These are phyloP conservation scores for Heliconius hewitsoni DNA, from an alignment of 1,140 invertebrate genomes.

Conservation along the genomic window DNA sequence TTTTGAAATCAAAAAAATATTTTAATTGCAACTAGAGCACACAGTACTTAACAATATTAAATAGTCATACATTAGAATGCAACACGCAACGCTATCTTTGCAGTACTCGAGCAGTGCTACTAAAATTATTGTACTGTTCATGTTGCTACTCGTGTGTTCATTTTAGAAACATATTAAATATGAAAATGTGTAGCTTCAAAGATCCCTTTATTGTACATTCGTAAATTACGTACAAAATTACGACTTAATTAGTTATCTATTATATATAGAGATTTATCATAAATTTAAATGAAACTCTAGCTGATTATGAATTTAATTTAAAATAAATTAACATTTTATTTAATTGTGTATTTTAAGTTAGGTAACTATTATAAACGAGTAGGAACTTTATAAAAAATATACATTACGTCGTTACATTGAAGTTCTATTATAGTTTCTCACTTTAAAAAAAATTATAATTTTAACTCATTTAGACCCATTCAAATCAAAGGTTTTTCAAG, in stretches of 20 bases:
- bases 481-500: too few species aligned
- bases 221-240: not conserved
- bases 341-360: too few species aligned
- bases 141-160: not conserved
- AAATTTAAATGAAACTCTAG: not conserved
- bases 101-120: conserved; percentile 7
- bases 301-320: too few species aligned
- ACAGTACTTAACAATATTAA: not conserved
- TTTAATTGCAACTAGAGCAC: not conserved
- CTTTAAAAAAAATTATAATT: too few species aligned
- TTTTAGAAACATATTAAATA: not conserved
- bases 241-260: not conserved
- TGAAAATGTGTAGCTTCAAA: conserved; percentile 4
- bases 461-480: too few species aligned
- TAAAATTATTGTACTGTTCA: conserved; percentile 15
- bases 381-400: not conserved
- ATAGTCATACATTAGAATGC: conserved; percentile 18
- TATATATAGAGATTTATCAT: not conserved
- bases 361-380: not conserved
- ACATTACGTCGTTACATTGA: conserved; percentile 7
- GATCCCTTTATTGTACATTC: not conserved
- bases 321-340: too few species aligned
- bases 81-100: conserved; percentile 24
- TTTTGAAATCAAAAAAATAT: not conserved
- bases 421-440: conserved; percentile 31